Percentiles rank a stretch among this genome's conserved stretches.
Conservation (phyloP, 2,797 vertebrate species). For the Chlorospingus flavigularis region DNA sequence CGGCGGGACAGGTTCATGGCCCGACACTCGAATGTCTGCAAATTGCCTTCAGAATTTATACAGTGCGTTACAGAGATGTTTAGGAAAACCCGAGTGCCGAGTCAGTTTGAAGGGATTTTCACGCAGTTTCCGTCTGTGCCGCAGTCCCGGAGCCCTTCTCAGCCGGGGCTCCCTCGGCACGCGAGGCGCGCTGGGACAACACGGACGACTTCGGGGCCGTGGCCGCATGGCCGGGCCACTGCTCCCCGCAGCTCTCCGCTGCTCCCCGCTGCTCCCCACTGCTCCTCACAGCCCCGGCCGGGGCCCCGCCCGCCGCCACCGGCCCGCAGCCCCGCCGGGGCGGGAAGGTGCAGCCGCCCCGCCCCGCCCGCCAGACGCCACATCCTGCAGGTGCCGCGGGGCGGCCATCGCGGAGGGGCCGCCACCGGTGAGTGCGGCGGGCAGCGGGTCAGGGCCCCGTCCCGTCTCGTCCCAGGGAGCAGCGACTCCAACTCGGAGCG, state of each 20-base stretch:
- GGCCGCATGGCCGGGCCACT: background rate
- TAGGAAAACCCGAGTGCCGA: fast-evolving
- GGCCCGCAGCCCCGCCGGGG: background rate
- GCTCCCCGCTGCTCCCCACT: no score
- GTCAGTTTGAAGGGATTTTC: fast-evolving
- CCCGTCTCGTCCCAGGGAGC: background rate
- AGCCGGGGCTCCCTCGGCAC: background rate
- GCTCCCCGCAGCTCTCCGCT: no score
- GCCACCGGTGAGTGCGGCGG: background rate
- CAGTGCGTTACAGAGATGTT: fast-evolving
- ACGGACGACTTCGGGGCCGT: fast-evolving
- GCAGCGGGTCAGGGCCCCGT: background rate
- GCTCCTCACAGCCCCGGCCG: background rate
- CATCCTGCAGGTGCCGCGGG: background rate
- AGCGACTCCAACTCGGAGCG: background rate
- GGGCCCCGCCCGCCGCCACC: background rate
- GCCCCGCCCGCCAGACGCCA: background rate
- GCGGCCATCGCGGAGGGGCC: background rate
- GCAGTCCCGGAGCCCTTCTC: background rate
- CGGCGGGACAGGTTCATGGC: background rate
- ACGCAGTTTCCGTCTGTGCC: fast-evolving
- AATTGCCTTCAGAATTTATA: background rate
- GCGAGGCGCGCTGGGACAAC: no score
- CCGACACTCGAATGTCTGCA: background rate
- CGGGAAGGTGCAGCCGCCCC: background rate